A percentile compares a stretch with the other conserved stretches of the same genome.
These are phyloP conservation scores for Euproctis similis DNA, from an alignment of 2,888 invertebrate genomes.

Conservation along the genomic window DNA sequence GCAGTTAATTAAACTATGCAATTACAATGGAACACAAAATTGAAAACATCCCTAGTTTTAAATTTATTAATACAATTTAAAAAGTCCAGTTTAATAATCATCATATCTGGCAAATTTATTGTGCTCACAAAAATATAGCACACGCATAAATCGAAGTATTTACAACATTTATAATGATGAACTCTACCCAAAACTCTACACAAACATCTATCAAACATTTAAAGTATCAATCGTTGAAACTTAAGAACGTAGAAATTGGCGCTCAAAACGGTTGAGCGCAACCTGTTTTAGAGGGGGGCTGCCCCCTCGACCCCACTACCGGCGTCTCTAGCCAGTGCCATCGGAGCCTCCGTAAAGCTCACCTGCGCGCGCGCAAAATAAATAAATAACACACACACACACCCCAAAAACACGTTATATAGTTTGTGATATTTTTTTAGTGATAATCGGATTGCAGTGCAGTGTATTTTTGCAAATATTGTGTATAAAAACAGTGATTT, in stretches of 20 bases:
- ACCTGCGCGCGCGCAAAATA: constrained; percentile 40
- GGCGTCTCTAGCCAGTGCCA: constrained; percentile 43
- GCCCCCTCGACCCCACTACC: constrained; percentile 28
- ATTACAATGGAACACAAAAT: no score
- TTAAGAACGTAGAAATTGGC: constrained; percentile 59
- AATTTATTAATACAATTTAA: no score
- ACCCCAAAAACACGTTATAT: constrained; percentile 37
- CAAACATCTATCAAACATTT: constrained; percentile 46
- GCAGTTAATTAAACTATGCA: no score
- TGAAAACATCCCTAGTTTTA: no score
- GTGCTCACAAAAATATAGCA: no score
- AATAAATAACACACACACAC: constrained; percentile 13
- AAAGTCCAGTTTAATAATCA: no score
- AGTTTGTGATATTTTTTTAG: constrained; percentile 18
- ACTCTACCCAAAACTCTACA: constrained; percentile 11
- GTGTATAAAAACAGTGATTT: constrained; percentile 12
- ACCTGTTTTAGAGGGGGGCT: constrained; percentile 59
- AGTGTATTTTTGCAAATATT: constrained; percentile 30
- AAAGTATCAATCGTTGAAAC: constrained; percentile 50
- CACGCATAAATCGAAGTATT: not conserved
- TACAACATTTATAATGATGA: not conserved
- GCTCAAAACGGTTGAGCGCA: constrained; percentile 59
- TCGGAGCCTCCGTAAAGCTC: constrained; percentile 42
- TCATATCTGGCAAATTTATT: no score
- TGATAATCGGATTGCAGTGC: constrained; percentile 65